phyloP scores from a whole-genome alignment of 2,797 vertebrate species.

The Etheostoma nigrum region DNA sequence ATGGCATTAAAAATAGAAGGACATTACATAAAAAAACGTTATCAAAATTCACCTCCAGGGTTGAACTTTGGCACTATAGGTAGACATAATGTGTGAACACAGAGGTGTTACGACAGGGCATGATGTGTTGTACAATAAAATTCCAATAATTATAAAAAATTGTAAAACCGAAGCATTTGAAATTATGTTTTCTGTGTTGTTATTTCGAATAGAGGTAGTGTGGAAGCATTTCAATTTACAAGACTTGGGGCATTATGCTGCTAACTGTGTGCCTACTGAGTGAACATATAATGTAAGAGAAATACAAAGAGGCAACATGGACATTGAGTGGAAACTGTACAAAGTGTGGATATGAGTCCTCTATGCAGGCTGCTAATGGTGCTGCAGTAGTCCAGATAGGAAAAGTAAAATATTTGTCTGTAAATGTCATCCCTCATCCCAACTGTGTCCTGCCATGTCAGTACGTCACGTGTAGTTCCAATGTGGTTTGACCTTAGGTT shows the following conservation, averaged over 20 bases:
- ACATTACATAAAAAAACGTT: constrained; percentile 53
- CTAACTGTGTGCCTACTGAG: constrained; percentile 63
- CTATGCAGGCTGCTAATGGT: constrained; percentile 76
- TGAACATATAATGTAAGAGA: constrained; percentile 60
- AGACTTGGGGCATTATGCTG: constrained; percentile 57
- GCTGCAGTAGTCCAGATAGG: constrained; percentile 79
- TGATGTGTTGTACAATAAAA: constrained; percentile 25
- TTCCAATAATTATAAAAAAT: constrained; percentile 52
- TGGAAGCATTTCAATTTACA: constrained; percentile 74
- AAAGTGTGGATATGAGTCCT: constrained; percentile 77
- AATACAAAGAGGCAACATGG: constrained; percentile 84
- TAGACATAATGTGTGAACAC: constrained; percentile 36
- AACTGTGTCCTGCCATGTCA: constrained; percentile 83
- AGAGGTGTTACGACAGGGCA: constrained; percentile 34
- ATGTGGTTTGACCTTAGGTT: constrained; percentile 57
- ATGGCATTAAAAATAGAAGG: constrained; percentile 38
- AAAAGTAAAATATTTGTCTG: constrained; percentile 60
- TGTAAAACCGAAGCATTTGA: constrained; percentile 54
- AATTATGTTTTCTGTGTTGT: constrained; percentile 59
- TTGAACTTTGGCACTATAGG: constrained; percentile 81
- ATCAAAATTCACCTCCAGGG: constrained; percentile 75
- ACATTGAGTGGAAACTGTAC: constrained; percentile 79
- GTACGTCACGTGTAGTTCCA: constrained; percentile 84
- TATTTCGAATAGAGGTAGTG: constrained; percentile 88
- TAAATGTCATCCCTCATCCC: constrained; percentile 76